Percentiles rank a stretch among this genome's conserved stretches.
Evolutionary conservation across 2,113 vertebrate genomes (phyloP).

Genomic region (Stigmatopora nigra): DNA sequence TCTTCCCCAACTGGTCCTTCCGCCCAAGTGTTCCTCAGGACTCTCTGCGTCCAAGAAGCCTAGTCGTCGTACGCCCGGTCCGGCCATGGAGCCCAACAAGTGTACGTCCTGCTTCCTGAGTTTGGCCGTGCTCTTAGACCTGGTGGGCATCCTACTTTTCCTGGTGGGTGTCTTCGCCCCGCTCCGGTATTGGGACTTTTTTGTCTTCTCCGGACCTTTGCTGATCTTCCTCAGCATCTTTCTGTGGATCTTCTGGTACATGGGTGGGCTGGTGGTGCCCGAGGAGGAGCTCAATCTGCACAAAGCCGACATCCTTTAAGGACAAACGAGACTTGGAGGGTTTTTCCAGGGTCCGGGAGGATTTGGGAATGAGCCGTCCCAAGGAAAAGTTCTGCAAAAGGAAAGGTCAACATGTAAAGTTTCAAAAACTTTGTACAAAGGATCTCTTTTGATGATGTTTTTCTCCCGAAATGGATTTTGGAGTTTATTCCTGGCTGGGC

Average conservation of each 20-base stretch:
- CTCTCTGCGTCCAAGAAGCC: constrained; percentile 5
- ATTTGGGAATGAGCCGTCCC: neutral
- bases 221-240: constrained; percentile 78
- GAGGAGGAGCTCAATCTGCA: constrained; percentile 60
- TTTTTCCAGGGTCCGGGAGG: neutral
- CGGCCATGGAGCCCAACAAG: constrained; percentile 45
- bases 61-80: neutral
- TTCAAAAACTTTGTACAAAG: too few relatives aligned
- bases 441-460: too few relatives aligned
- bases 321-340: neutral
- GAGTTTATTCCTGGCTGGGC: too few relatives aligned
- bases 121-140: constrained; percentile 70
- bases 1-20: constrained; percentile 22
- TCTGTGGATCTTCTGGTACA: constrained; percentile 85
- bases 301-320: constrained; percentile 26
- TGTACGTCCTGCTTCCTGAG: constrained; percentile 50
- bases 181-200: constrained; percentile 80
- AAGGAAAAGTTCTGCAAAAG: neutral
- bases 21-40: constrained; percentile 11
- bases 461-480: too few relatives aligned
- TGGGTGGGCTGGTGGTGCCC: constrained; percentile 69
- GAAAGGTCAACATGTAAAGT: too few relatives aligned
- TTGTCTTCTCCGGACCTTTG: constrained; percentile 75
- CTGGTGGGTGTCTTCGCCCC: constrained; percentile 74
- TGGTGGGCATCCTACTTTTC: constrained; percentile 69